Percentiles rank a stretch among this genome's conserved stretches.
phyloP scores from a whole-genome alignment of 2,888 invertebrate species.

The Parnassius orleans region DNA sequence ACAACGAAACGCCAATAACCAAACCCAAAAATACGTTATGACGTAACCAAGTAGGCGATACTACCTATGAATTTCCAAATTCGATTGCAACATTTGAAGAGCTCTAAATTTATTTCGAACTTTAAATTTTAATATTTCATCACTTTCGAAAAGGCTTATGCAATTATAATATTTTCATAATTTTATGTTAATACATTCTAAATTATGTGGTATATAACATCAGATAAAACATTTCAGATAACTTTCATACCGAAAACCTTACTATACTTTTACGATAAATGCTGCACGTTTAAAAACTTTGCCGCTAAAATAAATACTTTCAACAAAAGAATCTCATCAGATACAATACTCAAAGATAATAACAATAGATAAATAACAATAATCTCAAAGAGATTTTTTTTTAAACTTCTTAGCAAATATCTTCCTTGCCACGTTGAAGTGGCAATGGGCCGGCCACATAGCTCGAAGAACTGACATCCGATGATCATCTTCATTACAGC shows the following conservation, averaged over 20 bases:
- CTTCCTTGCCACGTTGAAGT: too few species aligned
- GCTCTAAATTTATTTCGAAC: constrained; percentile 17
- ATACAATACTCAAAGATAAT: too few species aligned
- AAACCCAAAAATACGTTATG: too few species aligned
- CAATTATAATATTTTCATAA: constrained; percentile 1
- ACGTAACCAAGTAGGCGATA: too few species aligned
- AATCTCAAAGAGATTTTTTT: too few species aligned
- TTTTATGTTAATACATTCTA: constrained; percentile 17
- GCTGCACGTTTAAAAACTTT: background rate
- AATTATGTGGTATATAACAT: background rate
- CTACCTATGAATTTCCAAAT: constrained; percentile 13
- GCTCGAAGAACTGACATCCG: too few species aligned
- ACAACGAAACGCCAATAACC: background rate
- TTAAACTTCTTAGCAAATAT: too few species aligned
- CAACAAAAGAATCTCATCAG: too few species aligned
- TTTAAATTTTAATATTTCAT: constrained; percentile 25
- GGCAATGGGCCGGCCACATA: too few species aligned
- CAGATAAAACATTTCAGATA: constrained; percentile 5
- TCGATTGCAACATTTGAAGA: constrained; percentile 3
- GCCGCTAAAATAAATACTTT: background rate
- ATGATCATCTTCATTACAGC: too few species aligned
- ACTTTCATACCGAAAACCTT: constrained; percentile 3
- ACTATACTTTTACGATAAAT: background rate
- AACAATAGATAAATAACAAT: too few species aligned
- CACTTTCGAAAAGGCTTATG: constrained; percentile 13